Evolutionary conservation across 1,140 invertebrate genomes (phyloP), one percentile per base, ranked within the genome.

Genomic region (Dendrolimus kikuchii): DNA sequence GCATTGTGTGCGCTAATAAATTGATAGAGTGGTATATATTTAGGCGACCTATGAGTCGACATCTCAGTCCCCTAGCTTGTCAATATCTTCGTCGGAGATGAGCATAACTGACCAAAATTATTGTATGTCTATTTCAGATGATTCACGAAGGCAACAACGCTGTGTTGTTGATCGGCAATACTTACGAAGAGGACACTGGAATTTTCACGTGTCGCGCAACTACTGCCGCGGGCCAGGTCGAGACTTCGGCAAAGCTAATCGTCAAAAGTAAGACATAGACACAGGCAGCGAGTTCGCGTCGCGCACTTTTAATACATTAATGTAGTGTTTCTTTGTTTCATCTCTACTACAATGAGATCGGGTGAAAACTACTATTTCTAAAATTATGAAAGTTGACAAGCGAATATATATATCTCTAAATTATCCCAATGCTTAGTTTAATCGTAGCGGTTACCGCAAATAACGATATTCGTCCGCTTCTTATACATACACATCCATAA

Each of bases 201-300:
- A 91, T 91, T 43, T 98, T 98, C 89, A 96, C 95, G 23, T 97
- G 96, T 81, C 92, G 95, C 64, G 96, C 95, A 40, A 95, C 95
- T 53, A 97, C 96, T 60, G 92, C 94, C 55, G 94, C 94, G 69
- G 96, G 96, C 81, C 95, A 95, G 87, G 95, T 95, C 70, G 95
- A 97, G 90, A 94, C 95, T 46, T 96, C 94, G 68, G 95, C 96
- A 68, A 95, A 94, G 88, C 92, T 99, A 89, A 95, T 94, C 89
- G 96, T 98, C 88, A 96, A 96, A 96, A 97, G 97, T 98, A 97
- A 96, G 96, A 93, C 94, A 89, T 96, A 93, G 94, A 89, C 77
- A 84, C 87, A 87, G 84, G 82, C 82, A 83, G 80, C 80, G 80
- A 83, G 82, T 74, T 79, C 81, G 79, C 82, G 82, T 83, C 79